A percentile compares a stretch with the other conserved stretches of the same genome.
Evolutionary conservation across 2,797 vertebrate genomes (phyloP).

Genomic region (Aselliscus stoliczkanus): DNA sequence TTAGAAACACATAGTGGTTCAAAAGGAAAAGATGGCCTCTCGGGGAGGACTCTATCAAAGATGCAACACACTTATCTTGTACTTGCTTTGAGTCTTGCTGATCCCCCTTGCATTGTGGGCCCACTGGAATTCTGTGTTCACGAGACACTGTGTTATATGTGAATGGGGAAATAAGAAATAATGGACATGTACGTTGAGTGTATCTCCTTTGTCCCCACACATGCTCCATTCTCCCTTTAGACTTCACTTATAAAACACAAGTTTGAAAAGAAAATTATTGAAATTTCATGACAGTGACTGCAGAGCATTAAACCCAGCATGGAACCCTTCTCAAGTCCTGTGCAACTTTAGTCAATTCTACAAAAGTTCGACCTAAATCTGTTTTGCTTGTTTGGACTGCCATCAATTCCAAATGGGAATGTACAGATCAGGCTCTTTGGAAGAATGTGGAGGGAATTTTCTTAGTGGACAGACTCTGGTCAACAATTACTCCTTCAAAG

Average conservation of each 20-base stretch:
- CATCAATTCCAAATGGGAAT: not conserved
- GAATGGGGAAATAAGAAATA: not conserved
- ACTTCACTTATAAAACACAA: not conserved
- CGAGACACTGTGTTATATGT: not conserved
- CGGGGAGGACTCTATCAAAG: rapidly evolving
- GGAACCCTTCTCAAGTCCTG: not conserved
- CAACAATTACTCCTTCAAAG: not conserved
- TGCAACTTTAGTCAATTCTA: not conserved
- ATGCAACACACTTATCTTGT: rapidly evolving
- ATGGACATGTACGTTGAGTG: rapidly evolving
- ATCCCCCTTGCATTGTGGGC: not conserved
- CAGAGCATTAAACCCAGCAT: not conserved
- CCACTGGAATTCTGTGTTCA: not conserved
- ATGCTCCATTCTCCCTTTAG: not conserved
- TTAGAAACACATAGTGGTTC: not conserved
- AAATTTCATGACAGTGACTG: not conserved
- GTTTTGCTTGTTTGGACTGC: not conserved
- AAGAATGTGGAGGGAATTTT: not conserved
- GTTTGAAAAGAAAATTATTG: not conserved
- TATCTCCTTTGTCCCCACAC: not conserved
- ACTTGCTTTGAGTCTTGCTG: not conserved
- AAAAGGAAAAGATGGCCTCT: not conserved
- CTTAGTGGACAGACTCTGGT: not conserved
- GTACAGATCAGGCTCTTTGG: not conserved
- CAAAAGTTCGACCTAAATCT: not conserved